Percentiles rank a stretch among this genome's conserved stretches.
These are phyloP conservation scores for Synanceia verrucosa DNA, from an alignment of 2,797 vertebrate genomes.

Conservation along the genomic window DNA sequence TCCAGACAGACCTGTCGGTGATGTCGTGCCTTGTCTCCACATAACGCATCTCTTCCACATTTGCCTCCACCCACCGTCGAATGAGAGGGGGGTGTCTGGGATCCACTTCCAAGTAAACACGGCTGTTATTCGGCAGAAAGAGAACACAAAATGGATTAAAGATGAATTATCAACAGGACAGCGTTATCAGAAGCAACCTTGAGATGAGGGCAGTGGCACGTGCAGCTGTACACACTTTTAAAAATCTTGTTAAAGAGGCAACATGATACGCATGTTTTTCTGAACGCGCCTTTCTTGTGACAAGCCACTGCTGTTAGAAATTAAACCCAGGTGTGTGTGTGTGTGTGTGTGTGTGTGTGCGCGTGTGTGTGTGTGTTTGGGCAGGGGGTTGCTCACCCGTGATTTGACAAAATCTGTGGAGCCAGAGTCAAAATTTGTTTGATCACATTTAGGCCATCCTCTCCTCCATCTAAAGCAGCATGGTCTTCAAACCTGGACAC, in stretches of 20 bases:
- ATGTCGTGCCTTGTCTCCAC: slow-evolving; percentile 83
- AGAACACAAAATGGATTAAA: slow-evolving; percentile 34
- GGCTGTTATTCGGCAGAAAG: slow-evolving; percentile 75
- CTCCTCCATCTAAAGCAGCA: slow-evolving; percentile 90
- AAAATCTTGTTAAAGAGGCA: slow-evolving; percentile 65
- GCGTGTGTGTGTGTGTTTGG: neutral
- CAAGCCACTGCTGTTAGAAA: slow-evolving; percentile 51
- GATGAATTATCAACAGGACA: slow-evolving; percentile 27
- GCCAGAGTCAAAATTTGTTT: slow-evolving; percentile 86
- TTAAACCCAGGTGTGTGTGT: slow-evolving; percentile 61
- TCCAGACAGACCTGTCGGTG: slow-evolving; percentile 84
- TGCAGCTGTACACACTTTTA: slow-evolving; percentile 44
- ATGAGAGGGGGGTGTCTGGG: slow-evolving; percentile 89
- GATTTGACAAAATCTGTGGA: slow-evolving; percentile 82
- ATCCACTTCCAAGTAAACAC: slow-evolving; percentile 93
- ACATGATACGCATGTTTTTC: slow-evolving; percentile 62
- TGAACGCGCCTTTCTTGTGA: slow-evolving; percentile 62
- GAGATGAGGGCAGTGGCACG: slow-evolving; percentile 14
- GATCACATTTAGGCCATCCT: slow-evolving; percentile 89
- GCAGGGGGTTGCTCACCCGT: slow-evolving; percentile 82
- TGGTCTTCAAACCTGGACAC: slow-evolving; percentile 90
- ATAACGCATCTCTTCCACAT: slow-evolving; percentile 76
- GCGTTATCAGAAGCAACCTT: slow-evolving; percentile 30
- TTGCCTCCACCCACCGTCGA: slow-evolving; percentile 80
- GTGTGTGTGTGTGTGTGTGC: slow-evolving; percentile 1